A percentile compares a stretch with the other conserved stretches of the same genome.
phyloP scores from a whole-genome alignment of 2,113 vertebrate species.

The Antigone vipio region DNA sequence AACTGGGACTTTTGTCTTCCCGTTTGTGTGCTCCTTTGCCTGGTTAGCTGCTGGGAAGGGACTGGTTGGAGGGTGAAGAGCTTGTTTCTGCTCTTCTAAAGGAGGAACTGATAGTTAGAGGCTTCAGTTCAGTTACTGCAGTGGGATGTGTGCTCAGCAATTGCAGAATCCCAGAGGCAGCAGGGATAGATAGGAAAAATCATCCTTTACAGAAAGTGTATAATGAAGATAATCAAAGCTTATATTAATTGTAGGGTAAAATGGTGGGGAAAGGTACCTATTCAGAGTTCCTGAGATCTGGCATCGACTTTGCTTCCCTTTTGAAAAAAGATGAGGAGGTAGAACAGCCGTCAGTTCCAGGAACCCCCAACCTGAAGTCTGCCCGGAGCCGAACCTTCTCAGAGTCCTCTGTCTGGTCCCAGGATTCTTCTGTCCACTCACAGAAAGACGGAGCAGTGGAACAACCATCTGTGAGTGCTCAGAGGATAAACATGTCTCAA shows the following conservation, averaged over 20 bases:
- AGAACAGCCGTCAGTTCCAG: conserved; percentile 64
- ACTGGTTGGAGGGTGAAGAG: background rate
- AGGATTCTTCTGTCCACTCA: conserved; percentile 81
- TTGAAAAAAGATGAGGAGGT: conserved; percentile 84
- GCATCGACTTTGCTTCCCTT: conserved; percentile 92
- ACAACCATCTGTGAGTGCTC: conserved; percentile 74
- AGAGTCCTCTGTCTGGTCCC: conserved; percentile 82
- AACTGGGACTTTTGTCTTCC: background rate
- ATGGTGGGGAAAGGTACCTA: conserved; percentile 90
- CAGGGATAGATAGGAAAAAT: background rate
- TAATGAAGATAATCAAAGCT: conserved; percentile 25
- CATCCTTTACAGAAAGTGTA: background rate
- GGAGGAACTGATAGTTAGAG: background rate
- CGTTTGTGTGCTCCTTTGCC: background rate
- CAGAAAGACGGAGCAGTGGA: conserved; percentile 80
- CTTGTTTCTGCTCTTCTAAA: background rate
- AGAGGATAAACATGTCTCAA: rapidly evolving
- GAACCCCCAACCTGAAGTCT: conserved; percentile 39
- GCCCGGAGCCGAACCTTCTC: conserved; percentile 84
- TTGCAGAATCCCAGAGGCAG: background rate
- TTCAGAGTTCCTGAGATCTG: conserved; percentile 84
- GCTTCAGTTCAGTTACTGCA: background rate
- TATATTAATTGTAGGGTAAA: conserved; percentile 81
- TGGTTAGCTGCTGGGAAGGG: background rate
- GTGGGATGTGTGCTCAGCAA: background rate